Percentiles rank a stretch among this genome's conserved stretches.
phyloP scores from a whole-genome alignment of 2,113 vertebrate species.

The Hiodon tergisus region DNA sequence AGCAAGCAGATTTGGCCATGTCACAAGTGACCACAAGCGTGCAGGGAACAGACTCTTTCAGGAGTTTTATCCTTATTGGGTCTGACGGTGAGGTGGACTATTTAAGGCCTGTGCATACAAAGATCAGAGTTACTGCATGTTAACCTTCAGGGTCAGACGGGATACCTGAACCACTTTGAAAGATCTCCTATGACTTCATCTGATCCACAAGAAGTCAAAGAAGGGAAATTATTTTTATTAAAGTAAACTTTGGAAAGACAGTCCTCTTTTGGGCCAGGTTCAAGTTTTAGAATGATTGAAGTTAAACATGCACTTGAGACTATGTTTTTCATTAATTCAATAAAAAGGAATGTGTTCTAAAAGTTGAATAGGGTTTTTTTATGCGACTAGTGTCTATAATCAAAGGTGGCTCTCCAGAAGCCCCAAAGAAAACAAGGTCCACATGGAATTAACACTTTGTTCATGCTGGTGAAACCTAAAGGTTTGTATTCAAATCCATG shows the following conservation, averaged over 20 bases:
- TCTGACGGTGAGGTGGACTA: conserved; percentile 23
- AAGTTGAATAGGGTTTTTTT: not conserved
- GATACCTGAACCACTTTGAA: conserved; percentile 38
- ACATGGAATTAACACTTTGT: conserved; percentile 33
- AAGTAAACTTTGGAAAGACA: not conserved
- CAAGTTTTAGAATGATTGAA: no score
- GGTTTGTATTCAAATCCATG: conserved; percentile 48
- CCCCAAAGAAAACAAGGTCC: conserved; percentile 9
- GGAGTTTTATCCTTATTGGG: conserved; percentile 19
- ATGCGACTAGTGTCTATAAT: not conserved
- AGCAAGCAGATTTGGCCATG: not conserved
- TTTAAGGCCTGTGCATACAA: conserved; percentile 34
- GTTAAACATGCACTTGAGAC: no score
- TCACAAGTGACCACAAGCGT: not conserved
- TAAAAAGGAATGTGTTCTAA: no score
- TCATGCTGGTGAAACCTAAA: conserved; percentile 45
- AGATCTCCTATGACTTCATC: conserved; percentile 42
- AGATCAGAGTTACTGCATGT: conserved; percentile 29
- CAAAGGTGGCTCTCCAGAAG: not conserved
- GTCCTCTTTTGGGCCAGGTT: no score
- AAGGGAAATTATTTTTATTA: not conserved
- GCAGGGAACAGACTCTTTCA: conserved; percentile 12
- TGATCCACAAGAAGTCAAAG: not conserved
- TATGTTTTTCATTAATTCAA: no score
- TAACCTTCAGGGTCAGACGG: conserved; percentile 43